Evolutionary conservation across 2,797 vertebrate species (phyloP).

Genomic region (Pseudotriccus pelzelni): DNA sequence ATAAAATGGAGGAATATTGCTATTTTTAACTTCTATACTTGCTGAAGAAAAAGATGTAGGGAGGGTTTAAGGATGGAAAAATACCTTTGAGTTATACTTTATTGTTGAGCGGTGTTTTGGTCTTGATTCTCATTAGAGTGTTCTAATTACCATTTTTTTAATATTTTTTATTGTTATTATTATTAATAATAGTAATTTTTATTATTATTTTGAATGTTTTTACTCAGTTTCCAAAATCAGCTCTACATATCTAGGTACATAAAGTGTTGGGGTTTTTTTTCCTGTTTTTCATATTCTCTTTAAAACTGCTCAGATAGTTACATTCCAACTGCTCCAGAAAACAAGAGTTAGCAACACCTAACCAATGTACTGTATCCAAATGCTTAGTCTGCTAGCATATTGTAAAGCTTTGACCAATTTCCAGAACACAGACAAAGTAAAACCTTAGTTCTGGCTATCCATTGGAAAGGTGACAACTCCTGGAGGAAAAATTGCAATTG

Average conservation of each 20-base stretch:
- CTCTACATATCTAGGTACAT: neutral
- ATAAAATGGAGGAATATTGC: neutral
- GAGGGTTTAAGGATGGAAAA: neutral
- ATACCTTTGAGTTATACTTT: neutral
- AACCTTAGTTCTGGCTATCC: neutral
- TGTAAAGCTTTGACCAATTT: neutral
- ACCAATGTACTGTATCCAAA: neutral
- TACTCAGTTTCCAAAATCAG: neutral
- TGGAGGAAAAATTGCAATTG: neutral
- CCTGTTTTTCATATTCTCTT: neutral
- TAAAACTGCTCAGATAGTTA: neutral
- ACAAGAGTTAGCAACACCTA: neutral
- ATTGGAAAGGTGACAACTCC: neutral
- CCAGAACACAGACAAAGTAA: neutral
- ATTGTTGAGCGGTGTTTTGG: neutral
- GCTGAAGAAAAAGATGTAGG: neutral
- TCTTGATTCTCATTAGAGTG: neutral
- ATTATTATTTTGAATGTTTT: neutral
- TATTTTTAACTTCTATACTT: neutral
- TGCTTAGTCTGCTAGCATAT: neutral
- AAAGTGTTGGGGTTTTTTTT: accelerated
- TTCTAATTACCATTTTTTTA: neutral
- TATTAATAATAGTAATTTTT: neutral
- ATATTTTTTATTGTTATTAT: accelerated
- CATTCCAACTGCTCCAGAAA: neutral